phyloP scores from a whole-genome alignment of 1,140 invertebrate genomes.

The Periplaneta americana region DNA sequence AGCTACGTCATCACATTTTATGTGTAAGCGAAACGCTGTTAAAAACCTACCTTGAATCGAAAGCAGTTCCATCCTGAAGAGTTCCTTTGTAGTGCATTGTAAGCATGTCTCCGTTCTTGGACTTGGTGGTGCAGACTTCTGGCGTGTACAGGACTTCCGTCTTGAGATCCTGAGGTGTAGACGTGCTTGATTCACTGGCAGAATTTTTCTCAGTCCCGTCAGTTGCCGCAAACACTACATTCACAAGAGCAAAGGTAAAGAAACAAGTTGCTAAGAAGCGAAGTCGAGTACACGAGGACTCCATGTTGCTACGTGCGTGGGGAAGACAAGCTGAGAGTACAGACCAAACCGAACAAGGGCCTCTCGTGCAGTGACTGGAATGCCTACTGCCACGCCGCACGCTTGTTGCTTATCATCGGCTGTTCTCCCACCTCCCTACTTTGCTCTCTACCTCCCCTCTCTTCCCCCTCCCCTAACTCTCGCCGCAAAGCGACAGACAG shows the following conservation, averaged over 20 bases:
- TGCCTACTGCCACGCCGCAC: background rate
- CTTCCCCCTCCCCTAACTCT: too few relatives aligned
- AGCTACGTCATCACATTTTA: too few relatives aligned
- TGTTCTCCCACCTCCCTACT: background rate
- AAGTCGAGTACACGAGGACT: background rate
- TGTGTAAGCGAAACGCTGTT: too few relatives aligned
- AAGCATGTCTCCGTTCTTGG: conserved; percentile 82
- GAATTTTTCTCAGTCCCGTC: background rate
- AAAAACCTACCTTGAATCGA: conserved; percentile 80
- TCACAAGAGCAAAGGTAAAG: background rate
- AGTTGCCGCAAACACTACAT: background rate
- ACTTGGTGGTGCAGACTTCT: conserved; percentile 72
- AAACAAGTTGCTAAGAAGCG: background rate
- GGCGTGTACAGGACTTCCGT: conserved; percentile 73
- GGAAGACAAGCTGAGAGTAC: background rate
- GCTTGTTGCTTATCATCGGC: background rate
- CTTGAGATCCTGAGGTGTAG: conserved; percentile 57
- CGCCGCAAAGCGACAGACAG: background rate
- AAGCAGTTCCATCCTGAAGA: conserved; percentile 80
- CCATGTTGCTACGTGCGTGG: background rate
- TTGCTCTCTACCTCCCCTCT: background rate
- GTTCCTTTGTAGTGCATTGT: conserved; percentile 94
- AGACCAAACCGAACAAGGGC: background rate
- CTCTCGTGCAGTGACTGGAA: background rate
- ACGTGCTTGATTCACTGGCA: conserved; percentile 26